phyloP scores from a whole-genome alignment of 1,140 invertebrate genomes.

The Ceratoteleas bidentatus region DNA sequence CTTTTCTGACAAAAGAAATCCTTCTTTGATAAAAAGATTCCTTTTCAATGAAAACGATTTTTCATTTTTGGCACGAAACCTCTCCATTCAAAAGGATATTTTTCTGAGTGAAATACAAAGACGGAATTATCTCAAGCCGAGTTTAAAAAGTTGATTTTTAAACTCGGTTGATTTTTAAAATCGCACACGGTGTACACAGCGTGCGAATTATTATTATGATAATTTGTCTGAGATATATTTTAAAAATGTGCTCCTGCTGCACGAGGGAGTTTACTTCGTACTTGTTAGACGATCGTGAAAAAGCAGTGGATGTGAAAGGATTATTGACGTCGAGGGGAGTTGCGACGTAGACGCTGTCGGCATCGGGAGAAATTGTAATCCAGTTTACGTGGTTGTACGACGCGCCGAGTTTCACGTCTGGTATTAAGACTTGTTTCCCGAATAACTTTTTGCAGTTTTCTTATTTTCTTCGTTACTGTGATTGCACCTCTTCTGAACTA shows the following conservation, averaged over 20 bases:
- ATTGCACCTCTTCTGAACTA: too few species aligned
- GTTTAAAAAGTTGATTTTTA: too few species aligned
- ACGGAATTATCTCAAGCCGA: too few species aligned
- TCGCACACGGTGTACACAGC: too few species aligned
- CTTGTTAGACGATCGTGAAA: slow-evolving; percentile 16
- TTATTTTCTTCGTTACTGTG: too few species aligned
- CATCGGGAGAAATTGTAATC: slow-evolving; percentile 37
- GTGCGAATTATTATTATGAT: slow-evolving; percentile 1
- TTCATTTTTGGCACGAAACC: too few species aligned
- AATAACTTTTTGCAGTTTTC: slow-evolving; percentile 18
- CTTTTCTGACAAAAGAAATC: too few species aligned
- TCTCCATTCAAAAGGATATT: too few species aligned
- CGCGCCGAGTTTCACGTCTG: slow-evolving; percentile 12
- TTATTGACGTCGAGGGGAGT: slow-evolving; percentile 26
- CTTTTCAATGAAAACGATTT: too few species aligned
- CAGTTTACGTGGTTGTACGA: slow-evolving; percentile 28
- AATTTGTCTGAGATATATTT: slow-evolving; percentile 6
- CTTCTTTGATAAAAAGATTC: too few species aligned
- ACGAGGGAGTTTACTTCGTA: slow-evolving; percentile 7
- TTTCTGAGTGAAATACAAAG: too few species aligned
- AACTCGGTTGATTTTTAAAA: too few species aligned
- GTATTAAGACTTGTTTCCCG: slow-evolving; percentile 15
- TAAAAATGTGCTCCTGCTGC: slow-evolving; percentile 4
- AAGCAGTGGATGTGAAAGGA: slow-evolving; percentile 32
- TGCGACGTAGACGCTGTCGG: slow-evolving; percentile 9